These are phyloP conservation scores for Drosophila pachea DNA, from an alignment of 1,140 invertebrate species.

Conservation along the genomic window DNA sequence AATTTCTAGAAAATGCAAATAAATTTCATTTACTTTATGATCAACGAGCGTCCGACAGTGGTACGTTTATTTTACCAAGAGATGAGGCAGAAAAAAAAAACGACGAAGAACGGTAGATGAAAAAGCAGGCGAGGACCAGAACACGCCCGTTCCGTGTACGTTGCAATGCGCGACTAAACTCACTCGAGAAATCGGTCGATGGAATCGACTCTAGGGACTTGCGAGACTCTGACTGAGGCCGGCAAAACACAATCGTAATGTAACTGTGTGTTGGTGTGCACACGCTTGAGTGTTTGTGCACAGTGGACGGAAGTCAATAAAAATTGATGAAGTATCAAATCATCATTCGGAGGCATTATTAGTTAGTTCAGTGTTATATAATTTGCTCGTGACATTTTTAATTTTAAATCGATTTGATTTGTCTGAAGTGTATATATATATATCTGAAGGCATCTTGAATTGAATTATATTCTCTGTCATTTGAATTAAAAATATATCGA, in stretches of 20 bases:
- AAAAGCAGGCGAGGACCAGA: constrained; percentile 20
- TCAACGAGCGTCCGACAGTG: constrained; percentile 13
- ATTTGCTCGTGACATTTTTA: too few species aligned
- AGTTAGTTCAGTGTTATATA: neutral
- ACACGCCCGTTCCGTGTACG: constrained; percentile 37
- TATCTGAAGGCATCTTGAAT: too few species aligned
- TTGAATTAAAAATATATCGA: too few species aligned
- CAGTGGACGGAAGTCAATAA: constrained; percentile 13
- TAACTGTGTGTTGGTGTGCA: constrained; percentile 6
- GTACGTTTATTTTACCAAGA: constrained; percentile 21
- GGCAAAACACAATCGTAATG: constrained; percentile 22
- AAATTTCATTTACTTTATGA: constrained; percentile 33
- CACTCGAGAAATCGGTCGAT: constrained; percentile 37
- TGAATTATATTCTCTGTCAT: too few species aligned
- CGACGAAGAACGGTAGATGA: constrained; percentile 8
- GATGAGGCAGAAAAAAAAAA: constrained; percentile 12
- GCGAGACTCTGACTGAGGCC: constrained; percentile 22
- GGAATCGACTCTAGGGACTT: constrained; percentile 25
- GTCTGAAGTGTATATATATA: too few species aligned
- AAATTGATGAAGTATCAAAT: neutral
- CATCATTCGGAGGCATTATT: neutral
- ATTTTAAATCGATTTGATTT: too few species aligned
- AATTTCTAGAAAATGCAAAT: constrained; percentile 5
- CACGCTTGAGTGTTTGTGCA: constrained; percentile 7
- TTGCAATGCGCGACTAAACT: constrained; percentile 45